Conservation (phyloP, 2,113 vertebrate species). For the Chlamydotis undulata region DNA sequence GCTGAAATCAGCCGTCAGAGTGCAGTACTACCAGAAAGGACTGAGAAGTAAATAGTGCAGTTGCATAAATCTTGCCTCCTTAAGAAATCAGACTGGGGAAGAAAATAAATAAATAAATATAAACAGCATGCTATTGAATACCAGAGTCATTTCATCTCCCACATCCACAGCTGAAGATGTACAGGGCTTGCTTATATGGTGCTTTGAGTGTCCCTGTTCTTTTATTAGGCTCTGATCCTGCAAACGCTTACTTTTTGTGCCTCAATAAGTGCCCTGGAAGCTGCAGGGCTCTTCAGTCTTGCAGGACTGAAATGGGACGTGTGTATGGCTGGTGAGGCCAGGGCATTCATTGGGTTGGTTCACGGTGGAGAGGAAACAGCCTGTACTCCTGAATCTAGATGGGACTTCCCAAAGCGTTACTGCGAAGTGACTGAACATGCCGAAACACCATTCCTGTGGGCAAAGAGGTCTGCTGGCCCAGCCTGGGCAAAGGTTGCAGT, state of each 20-base stretch:
- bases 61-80: background rate
- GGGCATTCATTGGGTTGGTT: background rate
- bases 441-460: fast-evolving
- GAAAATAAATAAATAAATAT: background rate
- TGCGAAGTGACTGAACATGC: background rate
- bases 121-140: background rate
- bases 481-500: background rate
- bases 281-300: background rate
- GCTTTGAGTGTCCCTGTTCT: background rate
- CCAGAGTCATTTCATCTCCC: background rate
- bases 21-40: background rate
- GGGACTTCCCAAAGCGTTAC: background rate
- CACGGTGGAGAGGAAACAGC: fast-evolving
- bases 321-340: background rate
- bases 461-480: background rate
- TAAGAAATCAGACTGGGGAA: background rate
- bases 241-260: background rate
- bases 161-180: background rate
- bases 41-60: background rate
- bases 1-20: background rate
- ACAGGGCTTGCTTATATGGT: background rate
- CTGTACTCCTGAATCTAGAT: background rate
- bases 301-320: background rate
- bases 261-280: background rate
- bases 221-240: background rate